Evolutionary conservation across 2,113 vertebrate species (phyloP), one percentile per base, ranked within the genome.

Genomic region (Suncus etruscus): DNA sequence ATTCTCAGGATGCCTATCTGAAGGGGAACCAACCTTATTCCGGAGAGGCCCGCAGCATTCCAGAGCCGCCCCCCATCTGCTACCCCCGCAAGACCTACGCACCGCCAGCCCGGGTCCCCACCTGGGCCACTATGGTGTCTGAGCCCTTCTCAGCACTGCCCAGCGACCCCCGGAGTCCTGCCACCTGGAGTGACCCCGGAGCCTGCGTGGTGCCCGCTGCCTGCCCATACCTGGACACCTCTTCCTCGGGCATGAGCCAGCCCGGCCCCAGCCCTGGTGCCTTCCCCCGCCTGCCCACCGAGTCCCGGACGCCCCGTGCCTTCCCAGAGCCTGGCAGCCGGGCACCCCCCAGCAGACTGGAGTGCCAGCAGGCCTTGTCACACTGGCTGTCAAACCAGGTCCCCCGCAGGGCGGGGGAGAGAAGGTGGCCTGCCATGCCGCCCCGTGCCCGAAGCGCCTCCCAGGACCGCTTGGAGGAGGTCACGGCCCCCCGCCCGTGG

Each of bases 1-100:
- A 99, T 95, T 99, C 99, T 54, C 99, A 99, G 95, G 99, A 99
- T 86, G 99, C 99, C 96, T 99, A 99, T 97, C 98, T 99, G 98
- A 99, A 97, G 93, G 99, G 99, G 94, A 99, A 99, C 95, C 97
- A 99, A 80, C 98, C 99, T 0, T 99, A 98, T 89, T 97, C 97
- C 0, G 99, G 99, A 48, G 98, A 98, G 95, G 99, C 99, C 1
- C 98, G 98, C 96, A 98, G 98, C 97, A 99, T 99, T 94, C 99
- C 99, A 0, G 98, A 99, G 11, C 99, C 99, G 0, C 99, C 99
- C 24, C 98, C 99, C 24, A 86, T 99, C 88, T 99, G 98, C 95
- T 99, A 99, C 97, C 98, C 98, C 0, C 98, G 98, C 63, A 98
- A 98, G 96, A 98, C 97, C 20, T 98, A 98, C 39, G 96, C 97